Conservation (phyloP, 2,888 invertebrate species). For the Pemphredon lugubris region DNA sequence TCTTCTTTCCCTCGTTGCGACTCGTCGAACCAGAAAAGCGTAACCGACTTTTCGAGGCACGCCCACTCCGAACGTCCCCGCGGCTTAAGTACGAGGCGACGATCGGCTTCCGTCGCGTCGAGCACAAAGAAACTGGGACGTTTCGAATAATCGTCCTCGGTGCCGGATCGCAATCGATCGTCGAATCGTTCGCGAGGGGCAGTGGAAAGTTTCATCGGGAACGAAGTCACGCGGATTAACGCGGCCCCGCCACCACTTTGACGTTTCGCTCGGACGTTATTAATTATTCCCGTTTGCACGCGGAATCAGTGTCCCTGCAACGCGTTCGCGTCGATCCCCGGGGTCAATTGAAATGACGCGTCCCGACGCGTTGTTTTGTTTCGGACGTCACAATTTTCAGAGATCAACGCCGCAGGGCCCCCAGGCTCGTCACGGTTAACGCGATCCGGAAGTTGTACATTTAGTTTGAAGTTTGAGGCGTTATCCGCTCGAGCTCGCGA, state of each 20-base stretch:
- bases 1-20: no score
- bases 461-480: no score
- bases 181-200: slow-evolving; percentile 7
- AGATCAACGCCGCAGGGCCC: no score
- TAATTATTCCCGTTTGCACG: slow-evolving; percentile 39
- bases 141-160: not conserved
- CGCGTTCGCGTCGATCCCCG: slow-evolving; percentile 6
- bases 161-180: slow-evolving; percentile 1
- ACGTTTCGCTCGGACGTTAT: slow-evolving; percentile 33
- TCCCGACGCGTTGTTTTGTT: no score
- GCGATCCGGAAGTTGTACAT: no score
- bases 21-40: slow-evolving; percentile 4
- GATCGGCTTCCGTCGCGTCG: not conserved
- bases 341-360: slow-evolving; percentile 2
- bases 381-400: no score
- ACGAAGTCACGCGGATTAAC: no score
- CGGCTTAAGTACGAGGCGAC: not conserved
- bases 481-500: no score
- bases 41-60: slow-evolving; percentile 4
- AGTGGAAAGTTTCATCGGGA: slow-evolving; percentile 26
- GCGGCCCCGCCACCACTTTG: slow-evolving; percentile 5
- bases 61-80: not conserved
- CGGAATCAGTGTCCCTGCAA: slow-evolving; percentile 24
- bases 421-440: no score
- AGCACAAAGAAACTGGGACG: not conserved